These are phyloP conservation scores for Chromobotia macracanthus DNA, from an alignment of 2,797 vertebrate species.

Conservation along the genomic window DNA sequence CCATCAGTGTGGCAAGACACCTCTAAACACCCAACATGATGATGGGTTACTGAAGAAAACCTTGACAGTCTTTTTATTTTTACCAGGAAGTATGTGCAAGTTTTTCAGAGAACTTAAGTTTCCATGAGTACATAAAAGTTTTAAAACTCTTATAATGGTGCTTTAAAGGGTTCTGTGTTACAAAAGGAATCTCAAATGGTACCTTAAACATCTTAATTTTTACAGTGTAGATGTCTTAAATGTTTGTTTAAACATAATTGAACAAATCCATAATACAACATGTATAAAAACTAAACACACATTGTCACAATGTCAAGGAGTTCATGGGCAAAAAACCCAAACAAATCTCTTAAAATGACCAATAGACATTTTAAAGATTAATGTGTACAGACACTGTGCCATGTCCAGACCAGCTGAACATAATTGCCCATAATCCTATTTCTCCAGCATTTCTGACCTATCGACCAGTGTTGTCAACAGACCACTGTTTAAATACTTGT, in stretches of 20 bases:
- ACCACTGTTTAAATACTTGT: constrained; percentile 30
- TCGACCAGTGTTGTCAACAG: not conserved
- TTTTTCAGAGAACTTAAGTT: not conserved
- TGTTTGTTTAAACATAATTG: not conserved
- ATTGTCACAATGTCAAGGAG: not conserved
- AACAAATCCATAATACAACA: not conserved
- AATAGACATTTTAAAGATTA: not conserved
- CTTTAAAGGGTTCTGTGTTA: not conserved
- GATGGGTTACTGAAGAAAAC: not conserved
- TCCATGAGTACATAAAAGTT: not conserved
- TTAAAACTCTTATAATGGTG: not conserved
- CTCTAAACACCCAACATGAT: not conserved
- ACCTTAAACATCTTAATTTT: not conserved
- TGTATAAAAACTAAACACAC: not conserved
- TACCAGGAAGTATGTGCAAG: too few species aligned
- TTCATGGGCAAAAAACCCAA: not conserved
- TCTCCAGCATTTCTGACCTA: not conserved
- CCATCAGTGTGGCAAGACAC: too few species aligned
- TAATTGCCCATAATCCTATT: constrained; percentile 15
- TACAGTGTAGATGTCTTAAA: not conserved
- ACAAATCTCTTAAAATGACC: not conserved
- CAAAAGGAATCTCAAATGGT: not conserved
- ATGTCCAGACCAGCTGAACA: constrained; percentile 59
- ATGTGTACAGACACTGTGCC: not conserved
- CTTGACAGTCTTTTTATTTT: not conserved